Percentiles rank a stretch among this genome's conserved stretches.
Evolutionary conservation across 2,888 invertebrate species (phyloP).

Genomic region (Beris chalybata): DNA sequence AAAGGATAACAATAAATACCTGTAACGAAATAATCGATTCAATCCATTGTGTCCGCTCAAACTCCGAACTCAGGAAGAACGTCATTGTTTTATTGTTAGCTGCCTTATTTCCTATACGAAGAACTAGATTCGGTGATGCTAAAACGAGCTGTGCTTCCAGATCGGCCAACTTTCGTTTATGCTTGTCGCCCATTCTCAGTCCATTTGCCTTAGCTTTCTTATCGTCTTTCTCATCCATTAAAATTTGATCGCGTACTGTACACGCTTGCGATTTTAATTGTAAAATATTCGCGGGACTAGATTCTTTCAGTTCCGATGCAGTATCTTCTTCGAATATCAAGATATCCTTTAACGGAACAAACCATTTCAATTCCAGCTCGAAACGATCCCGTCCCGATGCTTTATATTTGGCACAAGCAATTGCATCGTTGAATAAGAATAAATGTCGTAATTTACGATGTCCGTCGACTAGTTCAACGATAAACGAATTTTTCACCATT

Average conservation of each 20-base stretch:
- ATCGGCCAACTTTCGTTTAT: constrained; percentile 86
- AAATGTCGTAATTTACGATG: constrained; percentile 88
- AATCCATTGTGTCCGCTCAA: constrained; percentile 91
- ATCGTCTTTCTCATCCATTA: constrained; percentile 77
- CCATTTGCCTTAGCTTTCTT: constrained; percentile 54
- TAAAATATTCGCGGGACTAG: constrained; percentile 80
- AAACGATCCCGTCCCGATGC: constrained; percentile 85
- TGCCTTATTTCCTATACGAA: constrained; percentile 74
- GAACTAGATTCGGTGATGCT: constrained; percentile 85
- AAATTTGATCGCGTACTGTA: constrained; percentile 81
- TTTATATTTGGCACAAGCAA: constrained; percentile 95
- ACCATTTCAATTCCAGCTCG: constrained; percentile 93
- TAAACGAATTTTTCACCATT: constrained; percentile 91
- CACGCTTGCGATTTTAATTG: constrained; percentile 83
- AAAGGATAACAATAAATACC: constrained; percentile 50
- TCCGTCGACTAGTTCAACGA: constrained; percentile 87
- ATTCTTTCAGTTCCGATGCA: constrained; percentile 69
- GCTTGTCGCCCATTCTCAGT: constrained; percentile 72
- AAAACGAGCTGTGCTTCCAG: constrained; percentile 87
- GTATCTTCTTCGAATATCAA: constrained; percentile 69
- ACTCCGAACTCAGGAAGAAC: constrained; percentile 92
- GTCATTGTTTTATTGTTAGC: constrained; percentile 72
- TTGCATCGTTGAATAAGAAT: constrained; percentile 92
- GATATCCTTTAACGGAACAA: constrained; percentile 83
- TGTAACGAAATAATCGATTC: constrained; percentile 86